These are phyloP conservation scores for Syrmaticus mikado DNA, from an alignment of 2,113 vertebrate genomes.

Conservation along the genomic window DNA sequence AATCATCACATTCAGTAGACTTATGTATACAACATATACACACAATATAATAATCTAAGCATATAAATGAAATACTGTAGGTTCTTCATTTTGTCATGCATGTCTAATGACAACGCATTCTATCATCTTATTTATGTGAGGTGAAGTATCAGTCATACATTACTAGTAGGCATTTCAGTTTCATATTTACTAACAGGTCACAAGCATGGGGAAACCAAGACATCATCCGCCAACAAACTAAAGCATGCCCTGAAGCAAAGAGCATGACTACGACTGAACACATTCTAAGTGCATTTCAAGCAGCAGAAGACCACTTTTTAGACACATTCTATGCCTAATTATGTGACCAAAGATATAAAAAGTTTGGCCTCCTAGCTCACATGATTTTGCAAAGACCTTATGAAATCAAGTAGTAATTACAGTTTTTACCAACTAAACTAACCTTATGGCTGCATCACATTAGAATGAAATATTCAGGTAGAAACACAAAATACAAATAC, in stretches of 20 bases:
- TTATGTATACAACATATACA: background rate
- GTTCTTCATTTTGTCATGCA: background rate
- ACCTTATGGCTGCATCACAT: background rate
- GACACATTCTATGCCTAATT: background rate
- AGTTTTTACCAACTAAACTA: background rate
- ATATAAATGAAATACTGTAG: background rate
- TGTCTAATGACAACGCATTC: background rate
- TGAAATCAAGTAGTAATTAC: background rate
- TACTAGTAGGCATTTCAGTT: background rate
- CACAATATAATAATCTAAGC: background rate
- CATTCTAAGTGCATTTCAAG: background rate
- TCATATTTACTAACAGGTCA: slow-evolving; percentile 26
- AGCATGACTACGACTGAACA: background rate
- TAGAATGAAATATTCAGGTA: background rate
- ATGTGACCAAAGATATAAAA: background rate
- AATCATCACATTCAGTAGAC: background rate
- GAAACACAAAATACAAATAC: background rate
- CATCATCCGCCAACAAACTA: background rate
- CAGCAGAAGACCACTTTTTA: background rate
- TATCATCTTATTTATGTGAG: background rate
- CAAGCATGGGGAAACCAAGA: background rate
- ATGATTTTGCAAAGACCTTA: background rate
- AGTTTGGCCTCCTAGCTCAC: rapidly evolving
- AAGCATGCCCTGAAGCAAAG: background rate
- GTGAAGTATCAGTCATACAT: slow-evolving; percentile 24